Base-by-base conservation (phyloP, 2,113 vertebrate genomes). In the Suncus etruscus region DNA sequence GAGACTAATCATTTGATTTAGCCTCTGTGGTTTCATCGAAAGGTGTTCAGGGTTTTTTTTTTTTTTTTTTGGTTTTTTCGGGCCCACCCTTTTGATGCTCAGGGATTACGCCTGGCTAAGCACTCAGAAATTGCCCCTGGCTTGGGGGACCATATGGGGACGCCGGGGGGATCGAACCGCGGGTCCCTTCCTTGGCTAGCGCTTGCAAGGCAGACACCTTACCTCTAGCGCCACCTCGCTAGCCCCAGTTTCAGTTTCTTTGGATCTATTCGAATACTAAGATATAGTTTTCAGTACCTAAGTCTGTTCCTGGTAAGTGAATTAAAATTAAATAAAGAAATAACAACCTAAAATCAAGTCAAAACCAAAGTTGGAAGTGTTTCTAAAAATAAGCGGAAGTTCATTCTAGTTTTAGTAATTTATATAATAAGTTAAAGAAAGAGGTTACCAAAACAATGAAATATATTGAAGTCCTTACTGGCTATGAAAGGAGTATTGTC, bases 351-450 rank as follows among this genome's bases (percentile, higher is more conserved):
- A 8, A 1, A 75, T 70, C 66, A 75, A 0, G 32, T 11, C 54
- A 61, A 83, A 92, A n/a, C 11, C 58, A 74, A 77, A 82, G 66
- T 63, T 84, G n/a, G 91, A 89, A 75, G 78, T 82, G 63, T 20
- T 68, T 66, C 87, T 89, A 15, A 78, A 12, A 92, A 63, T 66
- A 39, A 39, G 39, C 39, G 5, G 31, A 91, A 79, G 58, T 50
- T 79, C 29, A 81, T 76, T 92, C 29, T 69, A 92, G 84, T 89
- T 95, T 85, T 76, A 86, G 68, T 83, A 79, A 89, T 86, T 95
- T 90, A 58, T 66, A 89, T 74, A 81, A 24, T 83, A 78, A 73
- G 39, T 45, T 75, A 94, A 87, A 31, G 80, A 94, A 83, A 83
- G 50, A 86, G 73, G 45, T 81, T 70, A 82, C 69, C 93, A 58